Conservation (phyloP, 2,888 invertebrate genomes). For the Labia minor region DNA sequence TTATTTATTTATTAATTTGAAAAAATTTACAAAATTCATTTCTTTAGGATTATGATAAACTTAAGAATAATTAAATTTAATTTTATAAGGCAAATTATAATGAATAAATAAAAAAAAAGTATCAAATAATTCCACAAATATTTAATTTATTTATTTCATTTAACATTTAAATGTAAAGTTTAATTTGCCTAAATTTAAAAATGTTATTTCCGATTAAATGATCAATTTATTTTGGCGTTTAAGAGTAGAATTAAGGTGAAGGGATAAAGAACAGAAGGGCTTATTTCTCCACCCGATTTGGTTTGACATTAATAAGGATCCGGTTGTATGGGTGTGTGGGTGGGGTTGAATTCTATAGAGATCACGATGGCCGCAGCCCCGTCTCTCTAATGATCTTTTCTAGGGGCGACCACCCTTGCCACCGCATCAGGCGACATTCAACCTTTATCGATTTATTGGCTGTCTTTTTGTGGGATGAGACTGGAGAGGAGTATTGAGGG, state of each 20-base stretch:
- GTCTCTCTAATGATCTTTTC: conserved; percentile 2
- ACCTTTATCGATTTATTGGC: conserved; percentile 2
- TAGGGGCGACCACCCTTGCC: background rate
- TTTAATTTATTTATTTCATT: no score
- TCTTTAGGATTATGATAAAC: no score
- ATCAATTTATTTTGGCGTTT: background rate
- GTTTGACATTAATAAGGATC: conserved; percentile 13
- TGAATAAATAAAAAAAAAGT: no score
- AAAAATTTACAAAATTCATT: no score
- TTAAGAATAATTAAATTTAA: no score
- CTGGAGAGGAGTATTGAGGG: no score
- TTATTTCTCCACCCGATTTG: background rate
- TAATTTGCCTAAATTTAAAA: background rate
- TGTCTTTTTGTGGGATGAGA: background rate
- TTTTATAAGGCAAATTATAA: no score
- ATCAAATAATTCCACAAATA: no score
- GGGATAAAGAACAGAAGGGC: no score
- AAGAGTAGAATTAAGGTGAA: no score
- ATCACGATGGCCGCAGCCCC: background rate
- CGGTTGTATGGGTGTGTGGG: background rate
- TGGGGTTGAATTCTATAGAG: background rate
- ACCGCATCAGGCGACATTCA: background rate
- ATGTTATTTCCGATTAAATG: background rate
- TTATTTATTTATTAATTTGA: no score
- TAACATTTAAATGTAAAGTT: no score